Evolutionary conservation across 2,888 invertebrate genomes (phyloP).

Genomic region (Campoplex nolae): DNA sequence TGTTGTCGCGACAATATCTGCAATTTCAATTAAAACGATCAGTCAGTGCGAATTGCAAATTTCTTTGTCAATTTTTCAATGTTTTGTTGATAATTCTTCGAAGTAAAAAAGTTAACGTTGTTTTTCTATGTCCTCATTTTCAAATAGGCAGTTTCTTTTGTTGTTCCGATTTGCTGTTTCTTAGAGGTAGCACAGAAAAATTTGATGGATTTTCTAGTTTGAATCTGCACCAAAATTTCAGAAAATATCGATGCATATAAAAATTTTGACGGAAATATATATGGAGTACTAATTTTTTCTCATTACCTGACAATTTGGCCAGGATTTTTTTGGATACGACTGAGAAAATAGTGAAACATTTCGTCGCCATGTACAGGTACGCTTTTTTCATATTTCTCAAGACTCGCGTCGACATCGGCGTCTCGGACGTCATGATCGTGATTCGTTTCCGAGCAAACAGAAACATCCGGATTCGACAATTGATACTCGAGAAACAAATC

Average conservation of each 20-base stretch:
- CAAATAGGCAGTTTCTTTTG: no score
- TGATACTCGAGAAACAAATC: slow-evolving; percentile 88
- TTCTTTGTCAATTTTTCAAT: not conserved
- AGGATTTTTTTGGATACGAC: slow-evolving; percentile 90
- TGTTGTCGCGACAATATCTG: slow-evolving; percentile 91
- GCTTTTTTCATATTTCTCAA: slow-evolving; percentile 92
- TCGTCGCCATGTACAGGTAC: slow-evolving; percentile 93
- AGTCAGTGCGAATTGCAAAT: not conserved
- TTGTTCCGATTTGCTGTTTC: no score
- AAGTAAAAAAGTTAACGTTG: not conserved
- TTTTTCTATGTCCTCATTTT: no score
- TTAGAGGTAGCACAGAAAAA: no score
- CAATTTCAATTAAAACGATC: slow-evolving; percentile 67
- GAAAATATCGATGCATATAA: no score
- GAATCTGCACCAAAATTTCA: no score
- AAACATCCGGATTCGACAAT: slow-evolving; percentile 81
- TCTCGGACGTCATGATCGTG: slow-evolving; percentile 78
- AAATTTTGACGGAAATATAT: no score
- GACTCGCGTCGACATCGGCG: slow-evolving; percentile 81
- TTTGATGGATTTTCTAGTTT: no score
- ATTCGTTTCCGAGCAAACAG: slow-evolving; percentile 72
- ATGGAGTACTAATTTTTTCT: not conserved
- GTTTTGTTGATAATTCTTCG: not conserved
- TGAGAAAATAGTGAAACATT: slow-evolving; percentile 92
- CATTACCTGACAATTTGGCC: slow-evolving; percentile 92